Evolutionary conservation across 2,113 vertebrate genomes (phyloP).

Genomic region (Lophochroa leadbeateri): DNA sequence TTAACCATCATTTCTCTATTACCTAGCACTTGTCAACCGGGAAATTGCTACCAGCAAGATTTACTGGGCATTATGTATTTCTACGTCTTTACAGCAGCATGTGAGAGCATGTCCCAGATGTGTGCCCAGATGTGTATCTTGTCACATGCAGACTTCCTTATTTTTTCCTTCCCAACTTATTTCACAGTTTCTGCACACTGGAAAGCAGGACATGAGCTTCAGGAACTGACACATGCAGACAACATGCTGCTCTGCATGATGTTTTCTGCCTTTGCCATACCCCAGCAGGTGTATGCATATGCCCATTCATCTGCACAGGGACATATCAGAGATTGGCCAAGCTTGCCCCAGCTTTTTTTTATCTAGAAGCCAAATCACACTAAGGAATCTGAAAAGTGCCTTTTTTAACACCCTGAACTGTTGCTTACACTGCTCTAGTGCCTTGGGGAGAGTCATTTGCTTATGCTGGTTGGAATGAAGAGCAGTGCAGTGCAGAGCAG

Average conservation of each 20-base stretch:
- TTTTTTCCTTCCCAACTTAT: not conserved
- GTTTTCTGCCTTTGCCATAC: not conserved
- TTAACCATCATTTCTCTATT: not conserved
- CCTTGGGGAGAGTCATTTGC: fast-evolving
- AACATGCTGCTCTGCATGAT: not conserved
- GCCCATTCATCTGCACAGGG: not conserved
- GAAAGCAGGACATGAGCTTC: not conserved
- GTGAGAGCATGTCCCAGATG: not conserved
- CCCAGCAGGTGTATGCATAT: not conserved
- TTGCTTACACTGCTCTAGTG: not conserved
- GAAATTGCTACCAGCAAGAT: not conserved
- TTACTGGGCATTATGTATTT: not conserved
- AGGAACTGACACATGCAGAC: not conserved
- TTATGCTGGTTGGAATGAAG: not conserved
- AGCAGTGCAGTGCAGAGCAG: not conserved
- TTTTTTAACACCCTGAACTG: not conserved
- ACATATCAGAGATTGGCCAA: not conserved
- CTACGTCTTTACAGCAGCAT: not conserved
- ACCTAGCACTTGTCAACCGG: not conserved
- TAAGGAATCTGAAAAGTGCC: not conserved
- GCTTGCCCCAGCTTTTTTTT: not conserved
- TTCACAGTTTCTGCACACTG: not conserved
- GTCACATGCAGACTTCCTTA: not conserved
- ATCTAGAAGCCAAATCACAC: not conserved
- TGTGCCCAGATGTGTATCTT: not conserved